Base-by-base conservation (phyloP, 2,113 vertebrate genomes). In the Psittacara wagleri region DNA sequence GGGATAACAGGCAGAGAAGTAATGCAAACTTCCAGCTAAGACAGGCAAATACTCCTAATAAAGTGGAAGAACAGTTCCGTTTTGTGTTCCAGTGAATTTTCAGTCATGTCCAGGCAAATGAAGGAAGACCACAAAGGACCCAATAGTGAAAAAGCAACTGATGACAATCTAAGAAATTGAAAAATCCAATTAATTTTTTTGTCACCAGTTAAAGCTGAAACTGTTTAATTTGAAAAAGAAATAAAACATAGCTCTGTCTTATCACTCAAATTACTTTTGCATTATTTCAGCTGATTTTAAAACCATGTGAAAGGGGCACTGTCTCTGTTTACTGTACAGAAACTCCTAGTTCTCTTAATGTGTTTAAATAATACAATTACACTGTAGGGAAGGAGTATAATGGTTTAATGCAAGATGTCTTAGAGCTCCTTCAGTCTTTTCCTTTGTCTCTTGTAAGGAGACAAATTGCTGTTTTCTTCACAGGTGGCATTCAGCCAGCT, bases 331-430 rank as follows among this genome's bases (percentile, higher is more conserved):
- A 83, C 48, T 76, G 55, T 83, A 68, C 64, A 84, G 83, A 93
- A 96, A 20, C 57, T 89, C 76, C 67, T 85, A 79, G 72, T 93
- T 90, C 63, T 85, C 54, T 86, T 86, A 83, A 92, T 95, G 92
- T 72, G 43, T 91, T 95, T 91, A 90, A 95, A 90, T 79, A 94
- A 95, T n/a, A 76, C 79, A 90, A 77, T 96, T 94, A 94, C 72
- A 24, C 82, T 80, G 73, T 44, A 77, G 73, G 76, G 76, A 92
- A 83, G 51, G 25, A 81, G 92, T 78, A 66, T 76, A 63, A 86
- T 88, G 70, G 68, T 70, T 94, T 95, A 88, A 57, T 74, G 63
- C 63, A 88, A 89, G 87, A 87, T 87, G 48, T 83, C 31, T 90
- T 83, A 31, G 51, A 78, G 27, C 51, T 77, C 44, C 31, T 48